Evolutionary conservation across 2,797 vertebrate genomes (phyloP).

Genomic region (Alfaro cultratus): DNA sequence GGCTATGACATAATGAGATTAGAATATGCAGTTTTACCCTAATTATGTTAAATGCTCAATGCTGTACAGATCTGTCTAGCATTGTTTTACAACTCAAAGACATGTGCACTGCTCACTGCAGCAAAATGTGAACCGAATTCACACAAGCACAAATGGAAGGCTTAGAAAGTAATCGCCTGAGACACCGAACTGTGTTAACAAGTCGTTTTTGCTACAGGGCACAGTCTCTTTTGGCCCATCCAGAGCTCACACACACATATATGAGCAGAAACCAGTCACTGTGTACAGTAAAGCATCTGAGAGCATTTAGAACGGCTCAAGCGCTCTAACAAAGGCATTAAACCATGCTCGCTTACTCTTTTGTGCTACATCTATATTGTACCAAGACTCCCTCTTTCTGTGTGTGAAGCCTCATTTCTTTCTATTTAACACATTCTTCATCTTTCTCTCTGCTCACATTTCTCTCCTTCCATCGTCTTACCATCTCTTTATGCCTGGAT

Average conservation of each 20-base stretch:
- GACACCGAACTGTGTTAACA: constrained; percentile 28
- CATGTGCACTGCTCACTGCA: neutral
- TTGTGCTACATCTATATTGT: constrained; percentile 29
- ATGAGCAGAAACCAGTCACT: constrained; percentile 22
- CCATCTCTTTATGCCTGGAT: constrained; percentile 17
- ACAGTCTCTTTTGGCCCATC: constrained; percentile 10
- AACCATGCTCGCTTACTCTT: constrained; percentile 7
- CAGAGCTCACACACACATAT: constrained; percentile 15
- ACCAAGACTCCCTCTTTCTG: constrained; percentile 5
- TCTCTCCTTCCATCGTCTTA: neutral
- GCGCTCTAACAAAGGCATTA: constrained; percentile 21
- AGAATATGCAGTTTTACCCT: neutral
- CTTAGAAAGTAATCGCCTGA: constrained; percentile 22
- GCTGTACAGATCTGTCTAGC: neutral
- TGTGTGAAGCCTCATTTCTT: constrained; percentile 1
- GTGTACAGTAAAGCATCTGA: constrained; percentile 51
- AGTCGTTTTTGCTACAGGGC: constrained; percentile 29
- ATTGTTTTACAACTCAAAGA: neutral
- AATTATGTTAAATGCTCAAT: neutral
- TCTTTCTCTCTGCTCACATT: neutral
- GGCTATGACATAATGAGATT: neutral
- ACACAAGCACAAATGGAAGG: constrained; percentile 21
- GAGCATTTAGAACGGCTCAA: constrained; percentile 28
- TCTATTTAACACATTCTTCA: neutral
- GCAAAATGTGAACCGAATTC: neutral